phyloP scores from a whole-genome alignment of 1,140 invertebrate genomes.

The Pantala flavescens region DNA sequence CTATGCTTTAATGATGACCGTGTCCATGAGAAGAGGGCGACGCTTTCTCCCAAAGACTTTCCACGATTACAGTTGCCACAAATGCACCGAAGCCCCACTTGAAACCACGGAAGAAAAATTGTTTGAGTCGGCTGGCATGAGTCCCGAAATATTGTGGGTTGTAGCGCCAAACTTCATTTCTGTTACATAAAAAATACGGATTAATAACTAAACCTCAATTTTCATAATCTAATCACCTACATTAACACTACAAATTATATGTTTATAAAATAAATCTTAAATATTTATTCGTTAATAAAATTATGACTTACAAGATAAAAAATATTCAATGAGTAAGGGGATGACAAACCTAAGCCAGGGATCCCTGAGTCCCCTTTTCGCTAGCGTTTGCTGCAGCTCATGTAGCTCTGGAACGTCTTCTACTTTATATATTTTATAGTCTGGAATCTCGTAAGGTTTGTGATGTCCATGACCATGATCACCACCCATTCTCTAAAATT shows the following conservation, averaged over 20 bases:
- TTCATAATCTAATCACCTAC: too few relatives aligned
- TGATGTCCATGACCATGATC: conserved; percentile 38
- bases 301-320: too few relatives aligned
- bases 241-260: too few relatives aligned
- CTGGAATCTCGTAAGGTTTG: conserved; percentile 47
- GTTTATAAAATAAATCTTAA: too few relatives aligned
- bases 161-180: conserved; percentile 73
- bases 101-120: conserved; percentile 46
- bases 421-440: conserved; percentile 58
- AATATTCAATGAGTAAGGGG: too few relatives aligned
- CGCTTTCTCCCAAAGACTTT: conserved; percentile 33
- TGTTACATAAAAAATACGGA: conserved; percentile 28
- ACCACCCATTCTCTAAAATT: conserved; percentile 41
- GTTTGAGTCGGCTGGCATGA: conserved; percentile 27
- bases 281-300: too few relatives aligned
- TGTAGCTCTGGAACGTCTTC: conserved; percentile 54
- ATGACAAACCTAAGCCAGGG: conserved; percentile 68
- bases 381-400: conserved; percentile 48
- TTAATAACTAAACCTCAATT: not conserved
- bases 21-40: conserved; percentile 39
- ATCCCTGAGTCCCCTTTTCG: conserved; percentile 59
- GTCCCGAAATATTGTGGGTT: conserved; percentile 41
- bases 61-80: conserved; percentile 47
- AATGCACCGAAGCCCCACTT: conserved; percentile 50
- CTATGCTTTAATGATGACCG: conserved; percentile 30